Conservation (phyloP, 2,113 vertebrate species). For the Bungarus multicinctus region DNA sequence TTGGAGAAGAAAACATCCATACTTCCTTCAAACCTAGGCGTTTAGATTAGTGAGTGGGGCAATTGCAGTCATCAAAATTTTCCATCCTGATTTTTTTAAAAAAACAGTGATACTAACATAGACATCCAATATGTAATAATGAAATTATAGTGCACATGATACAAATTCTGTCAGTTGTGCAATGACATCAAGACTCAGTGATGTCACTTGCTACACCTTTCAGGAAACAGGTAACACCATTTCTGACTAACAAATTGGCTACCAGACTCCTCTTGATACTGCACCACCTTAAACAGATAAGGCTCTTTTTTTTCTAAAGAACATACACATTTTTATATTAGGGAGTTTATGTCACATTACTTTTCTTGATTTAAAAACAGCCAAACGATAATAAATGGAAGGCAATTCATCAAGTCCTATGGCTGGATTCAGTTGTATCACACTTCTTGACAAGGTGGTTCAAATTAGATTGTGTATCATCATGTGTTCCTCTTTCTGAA, state of each 20-base stretch:
- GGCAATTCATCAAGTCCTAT: neutral
- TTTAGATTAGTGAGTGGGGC: neutral
- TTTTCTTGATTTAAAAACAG: neutral
- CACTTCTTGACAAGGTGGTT: neutral
- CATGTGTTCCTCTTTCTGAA: neutral
- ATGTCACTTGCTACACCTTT: neutral
- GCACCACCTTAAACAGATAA: neutral
- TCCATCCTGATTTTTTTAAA: neutral
- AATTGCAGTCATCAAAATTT: neutral
- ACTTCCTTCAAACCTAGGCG: neutral
- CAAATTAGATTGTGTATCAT: neutral
- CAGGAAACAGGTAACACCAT: neutral
- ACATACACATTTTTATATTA: neutral
- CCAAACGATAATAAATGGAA: neutral
- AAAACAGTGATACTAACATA: neutral
- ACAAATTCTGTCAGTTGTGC: neutral
- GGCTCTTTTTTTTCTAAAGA: neutral
- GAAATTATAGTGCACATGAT: neutral
- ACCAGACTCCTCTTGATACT: neutral
- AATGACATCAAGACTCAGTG: neutral
- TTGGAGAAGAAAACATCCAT: neutral
- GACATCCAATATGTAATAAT: neutral
- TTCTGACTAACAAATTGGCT: neutral
- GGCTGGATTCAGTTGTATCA: neutral
- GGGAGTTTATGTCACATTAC: neutral